These are phyloP conservation scores for Astropecten irregularis DNA, from an alignment of 53 echinoderm and acorn worm species.

Conservation along the genomic window DNA sequence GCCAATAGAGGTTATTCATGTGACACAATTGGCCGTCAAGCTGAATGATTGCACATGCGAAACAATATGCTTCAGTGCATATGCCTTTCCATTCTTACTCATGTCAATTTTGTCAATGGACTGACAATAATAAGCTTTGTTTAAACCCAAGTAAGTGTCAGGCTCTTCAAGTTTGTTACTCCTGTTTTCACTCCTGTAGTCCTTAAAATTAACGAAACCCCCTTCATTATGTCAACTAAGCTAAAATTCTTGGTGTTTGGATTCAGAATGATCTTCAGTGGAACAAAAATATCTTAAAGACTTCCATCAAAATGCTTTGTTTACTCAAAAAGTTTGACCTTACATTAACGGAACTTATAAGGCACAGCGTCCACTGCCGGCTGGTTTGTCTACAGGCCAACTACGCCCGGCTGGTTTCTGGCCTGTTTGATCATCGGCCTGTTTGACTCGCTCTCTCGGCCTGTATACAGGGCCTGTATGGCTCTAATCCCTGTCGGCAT, in stretches of 20 bases:
- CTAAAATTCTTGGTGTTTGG: slow-evolving; percentile 25
- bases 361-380: no score
- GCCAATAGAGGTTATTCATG: no score
- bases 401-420: no score
- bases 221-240: slow-evolving; percentile 1
- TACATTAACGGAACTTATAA: no score
- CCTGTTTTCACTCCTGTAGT: not conserved
- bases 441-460: no score
- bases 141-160: slow-evolving; percentile 8
- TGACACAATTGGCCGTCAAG: no score
- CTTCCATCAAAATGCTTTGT: not conserved
- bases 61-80: no score
- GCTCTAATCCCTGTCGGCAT: no score
- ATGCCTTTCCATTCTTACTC: not conserved
- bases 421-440: no score
- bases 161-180: not conserved
- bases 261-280: slow-evolving; percentile 17
- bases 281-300: slow-evolving; percentile 6
- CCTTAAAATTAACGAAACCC: slow-evolving; percentile 6
- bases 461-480: no score
- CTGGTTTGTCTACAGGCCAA: no score
- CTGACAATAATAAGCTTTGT: slow-evolving; percentile 13
- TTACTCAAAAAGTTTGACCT: not conserved
- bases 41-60: no score
- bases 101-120: slow-evolving; percentile 1